These are phyloP conservation scores for Ispidina lecontei DNA, from an alignment of 2,797 vertebrate genomes.

Conservation along the genomic window DNA sequence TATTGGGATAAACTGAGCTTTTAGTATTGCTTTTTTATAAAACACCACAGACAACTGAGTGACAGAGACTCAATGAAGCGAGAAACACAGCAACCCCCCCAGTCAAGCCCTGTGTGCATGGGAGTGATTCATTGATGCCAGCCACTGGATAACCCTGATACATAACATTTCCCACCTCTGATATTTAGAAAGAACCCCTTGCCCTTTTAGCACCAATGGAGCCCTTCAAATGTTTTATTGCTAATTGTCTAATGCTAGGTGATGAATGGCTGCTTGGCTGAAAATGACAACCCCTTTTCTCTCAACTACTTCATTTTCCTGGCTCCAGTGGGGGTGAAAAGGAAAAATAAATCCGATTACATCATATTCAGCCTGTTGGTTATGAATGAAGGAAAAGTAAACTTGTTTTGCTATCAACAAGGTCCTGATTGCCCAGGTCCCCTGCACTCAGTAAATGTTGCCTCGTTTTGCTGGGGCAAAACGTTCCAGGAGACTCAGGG, in stretches of 20 bases:
- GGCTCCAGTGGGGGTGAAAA: conserved; percentile 67
- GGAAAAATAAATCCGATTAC: conserved; percentile 71
- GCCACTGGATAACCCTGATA: conserved; percentile 43
- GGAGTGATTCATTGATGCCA: conserved; percentile 63
- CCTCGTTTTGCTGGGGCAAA: not conserved
- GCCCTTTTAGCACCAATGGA: not conserved
- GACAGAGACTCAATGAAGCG: conserved; percentile 18
- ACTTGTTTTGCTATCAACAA: not conserved
- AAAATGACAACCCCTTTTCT: conserved; percentile 66
- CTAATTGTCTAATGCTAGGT: conserved; percentile 61
- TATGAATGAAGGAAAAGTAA: conserved; percentile 47
- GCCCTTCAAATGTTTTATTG: conserved; percentile 58
- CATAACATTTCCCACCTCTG: conserved; percentile 34
- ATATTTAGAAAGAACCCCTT: conserved; percentile 47
- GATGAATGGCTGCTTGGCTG: conserved; percentile 53
- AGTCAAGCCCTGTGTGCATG: not conserved
- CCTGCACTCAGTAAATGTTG: not conserved
- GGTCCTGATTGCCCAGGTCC: not conserved
- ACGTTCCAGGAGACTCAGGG: not conserved
- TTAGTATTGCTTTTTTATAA: conserved; percentile 4
- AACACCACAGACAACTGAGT: conserved; percentile 54
- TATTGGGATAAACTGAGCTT: conserved; percentile 54
- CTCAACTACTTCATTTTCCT: conserved; percentile 64
- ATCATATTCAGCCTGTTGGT: conserved; percentile 49
- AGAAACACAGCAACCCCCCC: conserved; percentile 14